These are phyloP conservation scores for Rhingia rostrata DNA, from an alignment of 2,888 invertebrate species.

Conservation along the genomic window DNA sequence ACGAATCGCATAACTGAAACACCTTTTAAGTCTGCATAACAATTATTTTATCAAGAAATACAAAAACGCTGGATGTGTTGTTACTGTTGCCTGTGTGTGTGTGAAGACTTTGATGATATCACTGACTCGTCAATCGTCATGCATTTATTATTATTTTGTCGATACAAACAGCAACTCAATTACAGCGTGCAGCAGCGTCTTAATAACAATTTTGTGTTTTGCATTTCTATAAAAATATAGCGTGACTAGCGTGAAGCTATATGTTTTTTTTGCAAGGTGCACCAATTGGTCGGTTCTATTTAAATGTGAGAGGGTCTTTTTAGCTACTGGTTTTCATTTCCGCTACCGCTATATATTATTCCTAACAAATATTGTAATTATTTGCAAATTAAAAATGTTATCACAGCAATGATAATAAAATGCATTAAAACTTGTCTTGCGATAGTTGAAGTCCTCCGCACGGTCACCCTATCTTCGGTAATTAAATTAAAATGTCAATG, in stretches of 20 bases:
- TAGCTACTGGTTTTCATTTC: no score
- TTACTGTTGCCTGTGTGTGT: background rate
- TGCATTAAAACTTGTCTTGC: background rate
- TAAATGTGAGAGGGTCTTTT: no score
- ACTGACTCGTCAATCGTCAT: slow-evolving; percentile 51
- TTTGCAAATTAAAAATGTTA: no score
- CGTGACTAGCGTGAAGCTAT: slow-evolving; percentile 53
- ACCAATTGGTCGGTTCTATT: background rate
- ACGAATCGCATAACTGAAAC: slow-evolving; percentile 30
- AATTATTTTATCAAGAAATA: background rate
- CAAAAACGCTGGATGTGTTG: slow-evolving; percentile 28
- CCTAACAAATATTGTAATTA: no score
- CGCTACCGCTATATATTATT: no score
- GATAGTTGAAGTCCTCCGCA: no score
- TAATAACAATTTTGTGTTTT: slow-evolving; percentile 42
- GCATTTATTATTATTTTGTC: slow-evolving; percentile 58
- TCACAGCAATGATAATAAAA: background rate
- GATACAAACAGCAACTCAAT: slow-evolving; percentile 36
- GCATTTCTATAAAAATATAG: slow-evolving; percentile 33
- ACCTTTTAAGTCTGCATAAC: slow-evolving; percentile 13
- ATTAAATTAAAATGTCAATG: no score
- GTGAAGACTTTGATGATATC: slow-evolving; percentile 37
- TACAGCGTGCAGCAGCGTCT: background rate
- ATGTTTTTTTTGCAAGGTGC: background rate
- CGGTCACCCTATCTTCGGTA: no score